Conservation (phyloP, 37 sponge, comb jelly and placozoan genomes). For the Ianthella basta region DNA sequence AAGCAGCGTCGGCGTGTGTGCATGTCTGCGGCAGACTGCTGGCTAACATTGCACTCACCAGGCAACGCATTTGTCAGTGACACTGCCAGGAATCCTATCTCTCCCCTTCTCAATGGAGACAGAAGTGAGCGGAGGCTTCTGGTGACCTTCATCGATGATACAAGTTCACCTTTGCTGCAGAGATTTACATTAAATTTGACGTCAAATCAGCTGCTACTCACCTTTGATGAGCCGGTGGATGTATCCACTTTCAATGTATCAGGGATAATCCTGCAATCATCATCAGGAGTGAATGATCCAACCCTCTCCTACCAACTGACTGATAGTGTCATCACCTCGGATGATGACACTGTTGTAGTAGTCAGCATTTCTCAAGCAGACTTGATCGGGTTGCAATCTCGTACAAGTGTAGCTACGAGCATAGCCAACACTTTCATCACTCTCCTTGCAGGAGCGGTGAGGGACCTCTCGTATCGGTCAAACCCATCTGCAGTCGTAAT, state of each 20-base stretch:
- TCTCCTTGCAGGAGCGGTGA: constrained; percentile 31
- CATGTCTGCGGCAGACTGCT: constrained; percentile 73
- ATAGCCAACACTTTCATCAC: constrained; percentile 58
- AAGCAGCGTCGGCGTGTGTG: constrained; percentile 70
- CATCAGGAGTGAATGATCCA: constrained; percentile 25
- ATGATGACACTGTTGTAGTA: constrained; percentile 28
- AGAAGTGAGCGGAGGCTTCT: constrained; percentile 23
- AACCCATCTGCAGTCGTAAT: constrained; percentile 61
- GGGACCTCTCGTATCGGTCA: constrained; percentile 60
- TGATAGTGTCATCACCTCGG: constrained; percentile 1
- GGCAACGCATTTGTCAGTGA: constrained; percentile 61
- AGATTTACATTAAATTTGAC: constrained; percentile 67
- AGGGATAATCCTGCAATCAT: constrained; percentile 66
- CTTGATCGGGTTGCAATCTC: constrained; percentile 65
- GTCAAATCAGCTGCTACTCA: constrained; percentile 49
- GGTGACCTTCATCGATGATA: constrained; percentile 64
- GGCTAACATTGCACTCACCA: constrained; percentile 66
- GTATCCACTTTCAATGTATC: constrained; percentile 50
- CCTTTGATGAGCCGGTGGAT: constrained; percentile 86
- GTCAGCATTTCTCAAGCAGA: constrained; percentile 59
- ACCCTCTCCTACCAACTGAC: constrained; percentile 42
- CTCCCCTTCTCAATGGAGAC: constrained; percentile 50
- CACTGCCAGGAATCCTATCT: constrained; percentile 72
- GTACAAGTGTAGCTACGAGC: constrained; percentile 57
- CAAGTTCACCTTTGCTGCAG: constrained; percentile 61